These are phyloP conservation scores for Elysia crispata DNA, from an alignment of 2,888 invertebrate genomes.

Conservation along the genomic window DNA sequence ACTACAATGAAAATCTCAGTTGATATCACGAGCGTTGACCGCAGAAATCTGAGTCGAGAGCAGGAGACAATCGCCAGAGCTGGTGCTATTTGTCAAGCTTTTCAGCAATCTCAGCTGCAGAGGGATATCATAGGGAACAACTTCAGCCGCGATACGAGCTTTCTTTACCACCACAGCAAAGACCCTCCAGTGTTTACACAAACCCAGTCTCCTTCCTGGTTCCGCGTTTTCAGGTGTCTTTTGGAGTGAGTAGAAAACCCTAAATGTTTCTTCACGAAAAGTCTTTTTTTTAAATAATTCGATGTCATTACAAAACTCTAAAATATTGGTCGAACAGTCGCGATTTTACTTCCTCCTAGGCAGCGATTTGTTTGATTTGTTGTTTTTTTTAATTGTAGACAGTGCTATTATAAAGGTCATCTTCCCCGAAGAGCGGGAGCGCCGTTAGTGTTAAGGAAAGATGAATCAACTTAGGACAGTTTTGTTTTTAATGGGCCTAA, in stretches of 20 bases:
- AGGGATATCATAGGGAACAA: slow-evolving; percentile 15
- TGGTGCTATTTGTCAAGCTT: slow-evolving; percentile 56
- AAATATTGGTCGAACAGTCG: too few species aligned
- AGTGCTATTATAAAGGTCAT: too few species aligned
- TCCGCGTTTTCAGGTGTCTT: slow-evolving; percentile 14
- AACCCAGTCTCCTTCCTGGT: slow-evolving; percentile 27
- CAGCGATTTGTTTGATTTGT: too few species aligned
- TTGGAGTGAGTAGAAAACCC: slow-evolving; percentile 24
- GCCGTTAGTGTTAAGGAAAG: too few species aligned
- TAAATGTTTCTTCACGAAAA: too few species aligned
- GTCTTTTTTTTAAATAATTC: too few species aligned
- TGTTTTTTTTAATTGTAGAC: too few species aligned
- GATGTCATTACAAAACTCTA: too few species aligned
- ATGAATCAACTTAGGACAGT: too few species aligned
- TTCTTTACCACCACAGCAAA: neutral
- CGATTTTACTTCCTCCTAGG: too few species aligned
- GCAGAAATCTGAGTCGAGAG: slow-evolving; percentile 58
- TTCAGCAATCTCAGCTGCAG: slow-evolving; percentile 55
- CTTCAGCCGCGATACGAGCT: neutral
- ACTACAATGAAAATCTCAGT: slow-evolving; percentile 51
- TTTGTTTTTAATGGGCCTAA: too few species aligned
- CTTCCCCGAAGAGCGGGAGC: too few species aligned
- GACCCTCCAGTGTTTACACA: neutral
- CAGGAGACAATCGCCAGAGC: slow-evolving; percentile 57
- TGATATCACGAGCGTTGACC: slow-evolving; percentile 66